phyloP scores from a whole-genome alignment of 2,113 vertebrate species.

The Pseudonaja textilis region DNA sequence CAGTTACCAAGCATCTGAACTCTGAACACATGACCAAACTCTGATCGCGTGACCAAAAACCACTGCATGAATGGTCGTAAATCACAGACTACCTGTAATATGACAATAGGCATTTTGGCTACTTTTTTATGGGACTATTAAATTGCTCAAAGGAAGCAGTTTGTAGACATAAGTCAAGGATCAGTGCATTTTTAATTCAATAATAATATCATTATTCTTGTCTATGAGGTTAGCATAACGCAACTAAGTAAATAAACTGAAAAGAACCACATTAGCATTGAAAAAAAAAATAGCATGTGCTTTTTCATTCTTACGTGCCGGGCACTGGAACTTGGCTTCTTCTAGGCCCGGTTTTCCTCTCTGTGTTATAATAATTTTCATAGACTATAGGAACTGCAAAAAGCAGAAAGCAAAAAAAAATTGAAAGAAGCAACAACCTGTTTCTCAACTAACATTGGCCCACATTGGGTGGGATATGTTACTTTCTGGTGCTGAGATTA shows the following conservation, averaged over 20 bases:
- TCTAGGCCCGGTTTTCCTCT: conserved; percentile 63
- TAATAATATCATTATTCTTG: background rate
- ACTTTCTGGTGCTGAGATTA: background rate
- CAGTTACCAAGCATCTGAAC: background rate
- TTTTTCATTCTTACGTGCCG: conserved; percentile 59
- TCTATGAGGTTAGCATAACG: background rate
- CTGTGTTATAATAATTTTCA: conserved; percentile 90
- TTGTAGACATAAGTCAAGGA: background rate
- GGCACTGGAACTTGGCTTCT: conserved; percentile 53
- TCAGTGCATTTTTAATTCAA: background rate
- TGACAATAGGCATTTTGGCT: background rate
- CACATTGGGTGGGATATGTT: too few relatives aligned
- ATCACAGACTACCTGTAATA: background rate
- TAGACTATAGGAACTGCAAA: conserved; percentile 80
- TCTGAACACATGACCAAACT: background rate
- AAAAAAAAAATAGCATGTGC: background rate
- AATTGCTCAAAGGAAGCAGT: background rate
- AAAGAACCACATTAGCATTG: background rate
- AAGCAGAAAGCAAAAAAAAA: background rate
- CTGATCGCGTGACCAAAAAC: background rate
- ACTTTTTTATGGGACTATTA: background rate
- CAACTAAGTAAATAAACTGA: background rate
- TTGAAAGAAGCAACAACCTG: background rate
- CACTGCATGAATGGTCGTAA: background rate
- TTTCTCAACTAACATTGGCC: background rate